Evolutionary conservation across 2,797 vertebrate species (phyloP).

Genomic region (Enteromius thamalakanensis): DNA sequence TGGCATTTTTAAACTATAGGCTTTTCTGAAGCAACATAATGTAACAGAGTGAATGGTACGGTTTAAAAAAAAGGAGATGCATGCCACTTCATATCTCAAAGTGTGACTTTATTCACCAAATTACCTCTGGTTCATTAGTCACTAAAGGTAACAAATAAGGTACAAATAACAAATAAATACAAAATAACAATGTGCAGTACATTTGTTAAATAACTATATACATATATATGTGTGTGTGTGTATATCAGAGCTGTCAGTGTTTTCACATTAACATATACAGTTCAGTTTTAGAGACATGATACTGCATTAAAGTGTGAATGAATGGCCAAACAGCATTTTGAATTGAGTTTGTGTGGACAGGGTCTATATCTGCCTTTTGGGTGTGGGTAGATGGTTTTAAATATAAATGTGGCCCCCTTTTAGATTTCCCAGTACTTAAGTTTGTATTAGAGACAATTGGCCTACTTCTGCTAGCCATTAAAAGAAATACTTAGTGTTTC

Average conservation of each 20-base stretch:
- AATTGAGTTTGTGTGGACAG: too few relatives aligned
- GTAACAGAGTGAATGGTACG: not conserved
- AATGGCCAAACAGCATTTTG: too few relatives aligned
- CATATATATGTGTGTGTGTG: too few relatives aligned
- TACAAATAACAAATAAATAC: not conserved
- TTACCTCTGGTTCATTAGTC: not conserved
- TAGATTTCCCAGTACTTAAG: not conserved
- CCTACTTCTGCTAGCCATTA: not conserved
- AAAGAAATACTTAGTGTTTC: not conserved
- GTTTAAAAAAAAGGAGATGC: not conserved
- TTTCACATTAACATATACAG: too few relatives aligned
- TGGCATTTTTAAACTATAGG: not conserved
- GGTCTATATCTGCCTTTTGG: not conserved
- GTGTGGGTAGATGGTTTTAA: not conserved
- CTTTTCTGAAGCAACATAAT: not conserved
- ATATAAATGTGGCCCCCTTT: not conserved
- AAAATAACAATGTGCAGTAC: not conserved
- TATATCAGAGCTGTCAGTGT: too few relatives aligned
- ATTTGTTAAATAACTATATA: too few relatives aligned
- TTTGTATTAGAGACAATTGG: not conserved
- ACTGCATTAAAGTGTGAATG: too few relatives aligned
- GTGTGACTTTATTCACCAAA: not conserved
- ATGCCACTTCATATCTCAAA: not conserved
- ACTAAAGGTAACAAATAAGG: not conserved
- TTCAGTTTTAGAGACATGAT: too few relatives aligned